Evolutionary conservation across 1,140 invertebrate genomes (phyloP), one percentile per base, ranked within the genome.

Genomic region (Ceratosolen fusciceps): DNA sequence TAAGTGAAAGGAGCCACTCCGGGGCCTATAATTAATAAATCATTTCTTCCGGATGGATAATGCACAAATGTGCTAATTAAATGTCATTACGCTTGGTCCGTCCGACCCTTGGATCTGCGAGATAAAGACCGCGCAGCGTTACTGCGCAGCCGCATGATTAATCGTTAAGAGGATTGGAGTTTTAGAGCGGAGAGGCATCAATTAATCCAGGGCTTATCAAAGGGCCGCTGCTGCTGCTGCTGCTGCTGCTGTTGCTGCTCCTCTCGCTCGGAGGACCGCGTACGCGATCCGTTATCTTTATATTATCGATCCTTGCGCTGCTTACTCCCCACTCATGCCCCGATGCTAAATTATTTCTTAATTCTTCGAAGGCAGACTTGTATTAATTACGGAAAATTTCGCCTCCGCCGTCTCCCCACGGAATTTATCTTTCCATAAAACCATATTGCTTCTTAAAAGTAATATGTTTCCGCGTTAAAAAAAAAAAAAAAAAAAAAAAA

Each of bases 191-290:
- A 67, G 47, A 78, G 56, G 73, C 62, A 10, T 62, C 76, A 75
- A 81, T 81, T 81, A 81, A 81, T 81, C 43, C 76, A 56, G 49
- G 54, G 54, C 70, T 74, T 78, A 78, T 77, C 62, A 78, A 81
- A 78, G 39, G 60, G 70, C 26, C 56, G 24, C 34, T 16, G 16
- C 34, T 21, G 9, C n/a, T n/a, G n/a, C n/a, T n/a, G n/a, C n/a
- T n/a, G n/a, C n/a, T n/a, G n/a, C n/a, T n/a, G n/a, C n/a, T n/a
- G n/a, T n/a, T n/a, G n/a, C n/a, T n/a, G n/a, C n/a, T n/a, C n/a
- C n/a, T n/a, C 1, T 56, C 29, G 14, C 19, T 0, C 19, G n/a
- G n/a, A n/a, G n/a, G n/a, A 26, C 67, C 52, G 8, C 10, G 3
- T 14, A 39, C 7, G 31, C 21, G 29, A 65, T 73, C 12, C 52